These are phyloP conservation scores for Agriopis leucophaearia DNA, from an alignment of 2,888 invertebrate genomes.

Conservation along the genomic window DNA sequence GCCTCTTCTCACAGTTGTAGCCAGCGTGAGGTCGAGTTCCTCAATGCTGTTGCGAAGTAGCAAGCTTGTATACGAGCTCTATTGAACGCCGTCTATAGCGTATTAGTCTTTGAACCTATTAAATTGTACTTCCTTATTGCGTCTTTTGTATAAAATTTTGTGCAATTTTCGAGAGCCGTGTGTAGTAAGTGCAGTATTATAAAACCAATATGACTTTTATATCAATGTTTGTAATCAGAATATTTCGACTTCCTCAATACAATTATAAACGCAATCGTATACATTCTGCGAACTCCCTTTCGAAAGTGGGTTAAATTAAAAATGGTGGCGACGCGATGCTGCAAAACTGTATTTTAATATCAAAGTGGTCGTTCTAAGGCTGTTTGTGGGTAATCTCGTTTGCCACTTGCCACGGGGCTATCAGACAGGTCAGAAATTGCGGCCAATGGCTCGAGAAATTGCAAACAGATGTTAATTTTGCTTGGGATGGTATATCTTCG, in stretches of 20 bases:
- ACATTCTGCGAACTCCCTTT: constrained; percentile 30
- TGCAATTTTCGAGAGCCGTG: not conserved
- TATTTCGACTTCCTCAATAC: constrained; percentile 11
- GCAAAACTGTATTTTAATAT: constrained; percentile 56
- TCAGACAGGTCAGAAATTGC: constrained; percentile 66
- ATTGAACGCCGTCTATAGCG: constrained; percentile 12
- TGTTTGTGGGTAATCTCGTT: constrained; percentile 64
- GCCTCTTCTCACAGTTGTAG: constrained; percentile 21
- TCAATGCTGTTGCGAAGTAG: constrained; percentile 19
- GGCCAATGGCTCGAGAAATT: constrained; percentile 74
- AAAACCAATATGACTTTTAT: not conserved
- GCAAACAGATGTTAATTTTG: constrained; percentile 54
- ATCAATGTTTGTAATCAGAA: not conserved
- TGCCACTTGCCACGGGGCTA: constrained; percentile 65
- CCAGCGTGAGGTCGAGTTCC: constrained; percentile 9
- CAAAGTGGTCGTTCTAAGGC: constrained; percentile 56
- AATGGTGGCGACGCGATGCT: constrained; percentile 39
- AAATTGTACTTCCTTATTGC: constrained; percentile 20
- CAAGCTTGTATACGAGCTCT: constrained; percentile 17
- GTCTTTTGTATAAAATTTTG: not conserved
- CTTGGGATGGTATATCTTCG: constrained; percentile 22
- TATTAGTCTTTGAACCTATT: constrained; percentile 6
- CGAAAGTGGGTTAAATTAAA: constrained; percentile 27
- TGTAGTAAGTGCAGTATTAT: not conserved
- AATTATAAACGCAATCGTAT: constrained; percentile 8